Conservation (phyloP, 2,888 invertebrate species). For the Hypomecis atomaria region DNA sequence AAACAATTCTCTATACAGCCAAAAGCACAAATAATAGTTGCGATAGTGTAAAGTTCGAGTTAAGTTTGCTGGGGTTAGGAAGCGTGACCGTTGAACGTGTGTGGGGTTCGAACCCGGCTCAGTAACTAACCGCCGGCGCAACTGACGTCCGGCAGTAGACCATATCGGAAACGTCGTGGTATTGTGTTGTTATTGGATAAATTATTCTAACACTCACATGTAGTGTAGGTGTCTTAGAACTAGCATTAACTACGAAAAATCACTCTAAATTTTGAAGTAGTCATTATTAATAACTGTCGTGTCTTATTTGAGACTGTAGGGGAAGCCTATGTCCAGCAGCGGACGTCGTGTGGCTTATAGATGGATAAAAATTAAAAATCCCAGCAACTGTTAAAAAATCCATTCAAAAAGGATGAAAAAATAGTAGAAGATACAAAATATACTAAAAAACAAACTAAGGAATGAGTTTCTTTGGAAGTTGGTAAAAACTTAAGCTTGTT, state of each 20-base stretch:
- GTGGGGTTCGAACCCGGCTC: slow-evolving; percentile 76
- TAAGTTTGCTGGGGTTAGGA: slow-evolving; percentile 33
- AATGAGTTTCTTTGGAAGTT: too few species aligned
- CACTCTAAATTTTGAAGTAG: too few species aligned
- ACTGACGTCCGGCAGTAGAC: slow-evolving; percentile 76
- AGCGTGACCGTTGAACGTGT: slow-evolving; percentile 62
- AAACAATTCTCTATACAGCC: neutral
- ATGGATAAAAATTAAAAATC: too few species aligned
- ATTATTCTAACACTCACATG: slow-evolving; percentile 63
- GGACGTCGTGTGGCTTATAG: too few species aligned
- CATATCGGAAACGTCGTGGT: slow-evolving; percentile 75
- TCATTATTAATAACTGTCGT: too few species aligned
- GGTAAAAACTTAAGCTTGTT: too few species aligned
- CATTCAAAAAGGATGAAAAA: too few species aligned
- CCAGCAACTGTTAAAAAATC: too few species aligned
- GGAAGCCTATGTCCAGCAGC: too few species aligned
- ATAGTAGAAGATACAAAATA: too few species aligned
- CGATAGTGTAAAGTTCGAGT: slow-evolving; percentile 17
- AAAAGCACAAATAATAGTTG: slow-evolving; percentile 6
- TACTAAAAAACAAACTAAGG: too few species aligned
- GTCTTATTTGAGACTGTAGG: too few species aligned
- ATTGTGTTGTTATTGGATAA: slow-evolving; percentile 72
- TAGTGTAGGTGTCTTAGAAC: slow-evolving; percentile 10
- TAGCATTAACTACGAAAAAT: neutral
- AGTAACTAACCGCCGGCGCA: slow-evolving; percentile 76